phyloP scores from a whole-genome alignment of 1,140 invertebrate genomes.

The Dolichoris vasculosae region DNA sequence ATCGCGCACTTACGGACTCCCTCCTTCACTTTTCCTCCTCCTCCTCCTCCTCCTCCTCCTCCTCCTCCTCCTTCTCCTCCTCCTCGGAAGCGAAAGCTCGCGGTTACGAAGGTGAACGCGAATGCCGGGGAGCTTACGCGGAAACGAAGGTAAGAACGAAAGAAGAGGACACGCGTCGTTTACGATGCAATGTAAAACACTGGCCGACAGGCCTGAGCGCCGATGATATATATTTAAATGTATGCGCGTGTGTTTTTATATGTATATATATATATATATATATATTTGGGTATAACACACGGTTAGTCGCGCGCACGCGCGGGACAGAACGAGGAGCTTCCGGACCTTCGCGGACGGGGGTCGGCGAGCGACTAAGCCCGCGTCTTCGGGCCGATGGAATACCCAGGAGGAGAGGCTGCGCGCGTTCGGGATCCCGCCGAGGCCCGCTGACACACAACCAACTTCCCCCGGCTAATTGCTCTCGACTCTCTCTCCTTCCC shows the following conservation, averaged over 20 bases:
- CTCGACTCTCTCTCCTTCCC: constrained; percentile 46
- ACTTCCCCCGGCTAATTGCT: constrained; percentile 49
- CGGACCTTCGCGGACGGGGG: constrained; percentile 70
- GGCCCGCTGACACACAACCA: constrained; percentile 35
- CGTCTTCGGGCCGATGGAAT: constrained; percentile 5
- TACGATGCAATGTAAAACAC: background rate
- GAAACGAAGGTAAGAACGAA: background rate
- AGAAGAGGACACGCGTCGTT: background rate
- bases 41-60: background rate
- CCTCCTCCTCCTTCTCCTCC: no score
- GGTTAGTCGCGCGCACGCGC: background rate
- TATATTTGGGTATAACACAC: background rate
- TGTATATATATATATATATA: no score
- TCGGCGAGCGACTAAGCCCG: constrained; percentile 71
- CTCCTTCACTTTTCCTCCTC: background rate
- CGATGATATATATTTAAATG: background rate
- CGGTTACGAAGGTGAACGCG: no score
- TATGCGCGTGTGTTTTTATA: background rate
- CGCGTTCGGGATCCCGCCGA: constrained; percentile 50
- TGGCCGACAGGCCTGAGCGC: background rate
- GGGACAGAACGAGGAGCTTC: constrained; percentile 40
- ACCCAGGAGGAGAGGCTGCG: constrained; percentile 46
- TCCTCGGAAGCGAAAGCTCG: no score
- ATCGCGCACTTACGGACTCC: background rate
- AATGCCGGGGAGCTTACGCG: no score